Evolutionary conservation across 1,140 invertebrate genomes (phyloP), one percentile per base, ranked within the genome.

Genomic region (Leguminivora glycinivorella): DNA sequence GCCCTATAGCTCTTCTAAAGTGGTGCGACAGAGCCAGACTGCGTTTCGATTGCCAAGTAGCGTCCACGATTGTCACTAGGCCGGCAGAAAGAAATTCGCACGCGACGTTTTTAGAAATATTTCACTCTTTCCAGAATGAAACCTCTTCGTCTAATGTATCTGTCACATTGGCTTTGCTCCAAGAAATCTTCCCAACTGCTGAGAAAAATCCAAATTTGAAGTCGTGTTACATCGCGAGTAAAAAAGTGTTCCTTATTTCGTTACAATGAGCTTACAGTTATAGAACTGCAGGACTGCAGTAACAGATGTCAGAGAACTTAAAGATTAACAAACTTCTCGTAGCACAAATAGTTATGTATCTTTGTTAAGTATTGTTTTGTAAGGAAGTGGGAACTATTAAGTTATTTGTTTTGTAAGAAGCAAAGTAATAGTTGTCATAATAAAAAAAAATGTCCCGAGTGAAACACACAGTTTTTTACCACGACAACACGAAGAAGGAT

Each of bases 181-280:
- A 22, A 52, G 47, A 52, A 52, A 52, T 22, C 7, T 52, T 52
- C 22, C 47, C 19, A 2, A 52, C 4, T 52, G 17, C 47, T 52
- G 47, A 22, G 47, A 52, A 52, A 52, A 52, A 17, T 52, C n/a
- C 17, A 52, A 52, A 52, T 52, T 52, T 52, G 47, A 52, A 52
- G 47, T 10, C 47, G 47, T 52, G 47, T 52, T 52, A 19, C 47
- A 52, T 52, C 19, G 47, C 47, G 19, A 52, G 19, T 19, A 22
- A 52, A 38, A 52, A 52, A 22, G 47, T 22, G 19, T 10, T 0
- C n/a, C 22, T 52, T 52, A 52, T 52, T 52, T 52, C 47, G 17
- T 52, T 52, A 52, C 47, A 52, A 52, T 52, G 47, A 52, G 47
- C 47, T 52, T 22, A 52, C 14, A 22, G 47, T 52, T 52, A 6